Percentiles rank a stretch among this genome's conserved stretches.
phyloP scores from a whole-genome alignment of 2,797 vertebrate genomes.

The Nyctalus aviator region DNA sequence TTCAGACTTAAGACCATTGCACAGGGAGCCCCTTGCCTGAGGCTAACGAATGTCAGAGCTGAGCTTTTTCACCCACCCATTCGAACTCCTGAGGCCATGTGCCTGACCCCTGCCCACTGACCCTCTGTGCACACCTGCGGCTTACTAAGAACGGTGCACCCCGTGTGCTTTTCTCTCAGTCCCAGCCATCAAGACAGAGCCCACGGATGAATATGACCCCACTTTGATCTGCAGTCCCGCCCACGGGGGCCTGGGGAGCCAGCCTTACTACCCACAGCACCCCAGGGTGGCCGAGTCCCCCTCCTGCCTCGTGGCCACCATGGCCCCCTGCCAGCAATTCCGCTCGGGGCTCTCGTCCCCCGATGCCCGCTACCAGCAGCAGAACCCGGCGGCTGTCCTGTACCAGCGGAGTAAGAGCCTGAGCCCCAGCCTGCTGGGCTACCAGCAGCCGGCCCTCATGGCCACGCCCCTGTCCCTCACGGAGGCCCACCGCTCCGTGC shows the following conservation, averaged over 20 bases:
- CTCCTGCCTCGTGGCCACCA: conserved; percentile 91
- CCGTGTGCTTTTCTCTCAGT: conserved; percentile 89
- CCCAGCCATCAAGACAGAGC: conserved; percentile 98
- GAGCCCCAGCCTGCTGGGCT: conserved; percentile 91
- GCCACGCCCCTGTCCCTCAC: conserved; percentile 87
- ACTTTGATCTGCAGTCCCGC: conserved; percentile 92
- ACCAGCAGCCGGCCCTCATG: conserved; percentile 90
- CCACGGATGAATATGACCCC: conserved; percentile 95
- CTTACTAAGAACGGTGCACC: conserved; percentile 66
- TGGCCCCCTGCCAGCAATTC: conserved; percentile 95
- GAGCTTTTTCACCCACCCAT: fast-evolving
- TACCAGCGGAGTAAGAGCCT: conserved; percentile 94
- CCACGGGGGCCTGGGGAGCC: conserved; percentile 93
- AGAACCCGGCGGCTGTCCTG: conserved; percentile 92
- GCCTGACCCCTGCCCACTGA: fast-evolving
- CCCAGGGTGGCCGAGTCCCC: conserved; percentile 91
- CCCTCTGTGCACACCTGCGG: background rate
- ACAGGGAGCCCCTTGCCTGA: background rate
- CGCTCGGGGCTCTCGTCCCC: conserved; percentile 91
- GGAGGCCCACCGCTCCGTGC: conserved; percentile 95
- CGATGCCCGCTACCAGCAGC: conserved; percentile 94
- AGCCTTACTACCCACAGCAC: conserved; percentile 94
- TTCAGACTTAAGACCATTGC: background rate
- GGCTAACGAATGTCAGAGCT: background rate
- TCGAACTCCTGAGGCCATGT: background rate